Evolutionary conservation across 2,888 invertebrate species (phyloP).

Genomic region (Monoplex corrugatus): DNA sequence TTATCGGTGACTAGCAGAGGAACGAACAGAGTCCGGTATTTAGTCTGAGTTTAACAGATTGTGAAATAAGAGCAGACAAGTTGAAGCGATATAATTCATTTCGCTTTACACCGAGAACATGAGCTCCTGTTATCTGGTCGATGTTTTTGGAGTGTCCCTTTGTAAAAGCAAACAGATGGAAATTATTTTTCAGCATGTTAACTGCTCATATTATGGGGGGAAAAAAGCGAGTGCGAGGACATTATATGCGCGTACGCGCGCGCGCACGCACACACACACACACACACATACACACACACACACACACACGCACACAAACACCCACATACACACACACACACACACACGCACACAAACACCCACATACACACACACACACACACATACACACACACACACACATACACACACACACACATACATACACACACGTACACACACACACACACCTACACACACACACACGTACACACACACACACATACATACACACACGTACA

Average conservation of each 20-base stretch:
- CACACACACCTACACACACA: background rate
- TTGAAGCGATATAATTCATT: too few relatives aligned
- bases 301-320: background rate
- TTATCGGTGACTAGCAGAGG: too few relatives aligned
- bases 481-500: background rate
- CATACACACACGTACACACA: background rate
- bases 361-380: background rate
- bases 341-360: background rate
- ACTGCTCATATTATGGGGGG: too few relatives aligned
- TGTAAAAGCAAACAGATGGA: background rate
- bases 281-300: constrained; percentile 4
- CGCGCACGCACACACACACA: background rate
- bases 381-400: background rate
- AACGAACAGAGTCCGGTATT: too few relatives aligned
- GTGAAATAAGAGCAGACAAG: too few relatives aligned
- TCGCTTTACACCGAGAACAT: too few relatives aligned
- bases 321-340: constrained; percentile 16
- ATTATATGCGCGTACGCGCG: background rate
- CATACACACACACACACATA: background rate
- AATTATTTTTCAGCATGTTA: background rate
- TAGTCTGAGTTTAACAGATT: too few relatives aligned
- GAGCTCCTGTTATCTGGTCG: too few relatives aligned
- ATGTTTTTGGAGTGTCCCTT: background rate
- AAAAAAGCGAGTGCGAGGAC: too few relatives aligned
- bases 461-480: background rate